Base-by-base conservation (phyloP, 1,140 invertebrate species). In the Vanessa tameamea region DNA sequence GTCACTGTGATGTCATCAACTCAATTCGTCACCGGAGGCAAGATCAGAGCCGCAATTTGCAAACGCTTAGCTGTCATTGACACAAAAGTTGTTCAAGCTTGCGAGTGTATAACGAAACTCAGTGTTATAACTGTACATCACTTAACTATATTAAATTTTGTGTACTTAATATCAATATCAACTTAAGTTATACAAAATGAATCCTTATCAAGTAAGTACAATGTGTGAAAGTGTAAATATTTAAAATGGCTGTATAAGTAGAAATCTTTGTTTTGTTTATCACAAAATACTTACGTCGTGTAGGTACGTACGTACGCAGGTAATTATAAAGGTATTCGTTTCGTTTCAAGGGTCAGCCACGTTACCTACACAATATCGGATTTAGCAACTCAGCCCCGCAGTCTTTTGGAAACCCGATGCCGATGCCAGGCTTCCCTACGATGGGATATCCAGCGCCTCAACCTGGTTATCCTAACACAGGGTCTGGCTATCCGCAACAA, bases 301-400 rank as follows among this genome's bases (percentile, higher is more conserved):
- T 61, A 61, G 57, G 57, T 61, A 61, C 8, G 11, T 31, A 59
- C 57, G 11, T 51, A 1, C 8, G 37, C 26, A 3, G 26, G 26
- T 51, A 15, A 15, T 43, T 73, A 69, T 70, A 64, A 53, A 78
- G 69, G 71, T 79, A 26, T 64, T 59, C 76, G 70, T 90, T 92
- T 92, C 83, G 73, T 91, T 88, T 92, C 78, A 93, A 93, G 93
- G 93, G 93, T 78, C 88, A 88, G 82, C 83, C 88, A 74, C 87
- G 81, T 75, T 93, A 93, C 75, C 82, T 92, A 68, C 92, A 93
- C 83, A 93, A 93, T 90, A 82, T 93, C 73, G 93, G 93, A 83
- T 93, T 92, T 89, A 78, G 75, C 82, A 92, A 92, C 84, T 71
- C 82, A 6, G 91, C 93, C 37, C 93, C 93, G 59, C 93, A 93